phyloP scores from a whole-genome alignment of 2,888 invertebrate genomes.

The Antheraea assamensis region DNA sequence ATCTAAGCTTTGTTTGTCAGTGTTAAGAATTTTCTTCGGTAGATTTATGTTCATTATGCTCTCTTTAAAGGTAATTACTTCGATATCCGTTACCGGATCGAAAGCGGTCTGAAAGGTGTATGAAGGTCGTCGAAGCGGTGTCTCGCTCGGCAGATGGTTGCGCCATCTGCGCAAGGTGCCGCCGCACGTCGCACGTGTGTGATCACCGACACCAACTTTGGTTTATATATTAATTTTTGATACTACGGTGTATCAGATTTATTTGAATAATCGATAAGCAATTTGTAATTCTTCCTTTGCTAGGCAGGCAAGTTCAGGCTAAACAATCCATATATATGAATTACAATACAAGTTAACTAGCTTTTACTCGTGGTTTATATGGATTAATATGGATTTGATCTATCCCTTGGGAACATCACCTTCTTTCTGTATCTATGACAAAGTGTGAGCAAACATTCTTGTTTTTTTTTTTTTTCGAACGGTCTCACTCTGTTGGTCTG shows the following conservation, averaged over 20 bases:
- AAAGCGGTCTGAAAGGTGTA: conserved; percentile 32
- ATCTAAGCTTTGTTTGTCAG: too few relatives aligned
- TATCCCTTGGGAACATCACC: too few relatives aligned
- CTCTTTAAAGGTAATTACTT: neutral
- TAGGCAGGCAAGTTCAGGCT: neutral
- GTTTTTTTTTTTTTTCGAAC: too few relatives aligned
- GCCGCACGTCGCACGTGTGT: conserved; percentile 57
- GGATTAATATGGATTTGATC: too few relatives aligned
- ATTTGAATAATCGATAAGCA: neutral
- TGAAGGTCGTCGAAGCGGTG: conserved; percentile 17
- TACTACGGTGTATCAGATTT: neutral
- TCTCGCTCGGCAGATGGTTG: conserved; percentile 54
- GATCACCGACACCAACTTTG: conserved; percentile 26
- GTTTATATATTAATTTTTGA: neutral
- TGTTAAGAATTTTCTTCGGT: too few relatives aligned
- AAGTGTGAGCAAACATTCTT: too few relatives aligned
- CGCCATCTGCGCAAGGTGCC: conserved; percentile 66
- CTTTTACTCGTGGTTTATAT: too few relatives aligned
- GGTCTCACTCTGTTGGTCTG: too few relatives aligned
- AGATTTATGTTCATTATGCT: neutral
- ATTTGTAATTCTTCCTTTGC: neutral
- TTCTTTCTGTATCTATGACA: too few relatives aligned
- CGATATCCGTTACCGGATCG: conserved; percentile 2
- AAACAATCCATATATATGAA: too few relatives aligned
- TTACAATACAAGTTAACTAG: too few relatives aligned